Evolutionary conservation across 2,888 invertebrate species (phyloP).

Genomic region (Drosophila hamatofila): DNA sequence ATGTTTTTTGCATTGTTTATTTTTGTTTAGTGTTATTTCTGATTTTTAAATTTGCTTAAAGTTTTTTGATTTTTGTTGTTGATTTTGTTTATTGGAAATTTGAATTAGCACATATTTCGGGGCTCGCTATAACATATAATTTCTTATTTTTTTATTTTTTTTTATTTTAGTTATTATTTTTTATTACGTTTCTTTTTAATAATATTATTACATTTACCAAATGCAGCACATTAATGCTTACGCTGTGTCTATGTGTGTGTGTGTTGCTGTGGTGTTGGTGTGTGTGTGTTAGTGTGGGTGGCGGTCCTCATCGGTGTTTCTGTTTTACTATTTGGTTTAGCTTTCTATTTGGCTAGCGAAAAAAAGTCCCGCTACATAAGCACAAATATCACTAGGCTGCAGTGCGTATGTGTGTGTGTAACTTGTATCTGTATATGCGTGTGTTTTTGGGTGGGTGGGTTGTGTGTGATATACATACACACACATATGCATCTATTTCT

Average conservation of each 20-base stretch:
- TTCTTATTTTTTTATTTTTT: slow-evolving; percentile 21
- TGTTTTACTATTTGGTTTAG: slow-evolving; percentile 62
- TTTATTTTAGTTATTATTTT: slow-evolving; percentile 23
- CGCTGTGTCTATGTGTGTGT: slow-evolving; percentile 46
- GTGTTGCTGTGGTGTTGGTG: slow-evolving; percentile 1
- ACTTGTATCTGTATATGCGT: slow-evolving; percentile 5
- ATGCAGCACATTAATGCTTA: slow-evolving; percentile 76
- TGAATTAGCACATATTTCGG: slow-evolving; percentile 51
- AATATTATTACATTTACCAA: slow-evolving; percentile 67
- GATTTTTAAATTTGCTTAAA: slow-evolving; percentile 28
- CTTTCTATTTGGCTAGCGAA: slow-evolving; percentile 38
- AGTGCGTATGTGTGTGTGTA: slow-evolving; percentile 20
- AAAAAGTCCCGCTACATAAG: slow-evolving; percentile 17
- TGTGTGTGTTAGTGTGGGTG: slow-evolving; percentile 28
- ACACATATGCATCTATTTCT: slow-evolving; percentile 20
- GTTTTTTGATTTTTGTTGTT: slow-evolving; percentile 38
- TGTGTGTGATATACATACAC: slow-evolving; percentile 33
- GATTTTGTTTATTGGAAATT: slow-evolving; percentile 37
- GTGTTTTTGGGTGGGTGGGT: slow-evolving; percentile 40
- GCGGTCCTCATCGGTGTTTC: slow-evolving; percentile 69
- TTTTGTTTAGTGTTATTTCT: slow-evolving; percentile 34
- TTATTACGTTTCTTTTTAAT: slow-evolving; percentile 30
- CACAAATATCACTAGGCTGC: slow-evolving; percentile 28
- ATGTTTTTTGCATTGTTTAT: slow-evolving; percentile 36
- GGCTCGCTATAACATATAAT: slow-evolving; percentile 43